Percentiles rank a stretch among this genome's conserved stretches.
Conservation (phyloP, 2,797 vertebrate genomes). For the Zenarchopterus dispar region DNA sequence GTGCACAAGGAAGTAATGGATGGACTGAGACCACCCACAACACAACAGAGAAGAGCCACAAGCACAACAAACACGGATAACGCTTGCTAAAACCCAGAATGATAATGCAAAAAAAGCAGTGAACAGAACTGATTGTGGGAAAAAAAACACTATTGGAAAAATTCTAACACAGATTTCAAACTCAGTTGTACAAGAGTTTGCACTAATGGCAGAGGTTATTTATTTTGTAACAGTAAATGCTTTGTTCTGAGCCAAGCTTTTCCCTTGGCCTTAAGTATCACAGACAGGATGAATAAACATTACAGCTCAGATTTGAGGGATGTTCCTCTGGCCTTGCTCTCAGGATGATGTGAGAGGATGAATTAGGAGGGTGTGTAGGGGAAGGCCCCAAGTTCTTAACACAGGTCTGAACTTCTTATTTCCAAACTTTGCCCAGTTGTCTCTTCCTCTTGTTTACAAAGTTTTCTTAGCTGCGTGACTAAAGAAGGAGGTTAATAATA, state of each 20-base stretch:
- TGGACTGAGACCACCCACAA: conserved; percentile 76
- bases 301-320: conserved; percentile 49
- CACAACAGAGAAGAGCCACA: conserved; percentile 52
- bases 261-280: conserved; percentile 40
- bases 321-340: conserved; percentile 48
- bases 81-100: conserved; percentile 37
- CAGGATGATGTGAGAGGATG: conserved; percentile 56
- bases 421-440: conserved; percentile 11
- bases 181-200: conserved; percentile 31
- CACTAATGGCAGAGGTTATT: conserved; percentile 33
- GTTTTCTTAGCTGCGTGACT: conserved; percentile 5
- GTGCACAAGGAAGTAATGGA: conserved; percentile 71
- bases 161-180: conserved; percentile 34
- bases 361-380: conserved; percentile 65
- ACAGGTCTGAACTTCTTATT: conserved; percentile 26
- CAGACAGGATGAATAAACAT: conserved; percentile 64
- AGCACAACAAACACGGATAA: conserved; percentile 19
- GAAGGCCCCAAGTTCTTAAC: conserved; percentile 44
- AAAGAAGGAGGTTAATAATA: conserved; percentile 5
- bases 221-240: conserved; percentile 50
- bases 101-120: conserved; percentile 46
- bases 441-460: conserved; percentile 4
- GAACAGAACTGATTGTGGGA: conserved; percentile 25
- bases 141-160: conserved; percentile 33
- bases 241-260: conserved; percentile 52